Conservation (phyloP, 1,140 invertebrate genomes). For the Microplitis demolitor region DNA sequence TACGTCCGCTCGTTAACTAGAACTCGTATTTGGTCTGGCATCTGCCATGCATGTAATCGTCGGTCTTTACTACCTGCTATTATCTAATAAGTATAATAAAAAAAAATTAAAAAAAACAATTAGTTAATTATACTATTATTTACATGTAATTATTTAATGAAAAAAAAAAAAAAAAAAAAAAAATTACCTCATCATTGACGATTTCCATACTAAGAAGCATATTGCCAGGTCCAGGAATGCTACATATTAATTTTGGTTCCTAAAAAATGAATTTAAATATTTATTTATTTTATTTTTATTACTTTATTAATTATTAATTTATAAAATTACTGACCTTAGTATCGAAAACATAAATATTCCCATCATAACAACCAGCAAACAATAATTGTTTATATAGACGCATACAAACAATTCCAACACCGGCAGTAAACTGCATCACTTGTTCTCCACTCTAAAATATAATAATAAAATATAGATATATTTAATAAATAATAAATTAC, state of each 20-base stretch:
- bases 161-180: slow-evolving; percentile 7
- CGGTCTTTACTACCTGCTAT: slow-evolving; percentile 70
- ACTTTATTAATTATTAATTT: slow-evolving; percentile 17
- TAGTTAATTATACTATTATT: slow-evolving; percentile 5
- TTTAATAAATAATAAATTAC: neutral
- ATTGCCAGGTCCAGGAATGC: slow-evolving; percentile 68
- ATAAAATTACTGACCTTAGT: slow-evolving; percentile 42
- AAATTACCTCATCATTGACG: slow-evolving; percentile 65
- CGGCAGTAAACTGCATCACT: slow-evolving; percentile 63
- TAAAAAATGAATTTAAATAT: slow-evolving; percentile 34
- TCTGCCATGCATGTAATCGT: slow-evolving; percentile 65
- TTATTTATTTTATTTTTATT: neutral
- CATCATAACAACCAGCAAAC: slow-evolving; percentile 73
- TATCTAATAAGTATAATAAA: slow-evolving; percentile 60
- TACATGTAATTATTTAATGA: neutral
- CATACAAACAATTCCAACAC: slow-evolving; percentile 71
- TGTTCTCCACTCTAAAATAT: slow-evolving; percentile 64
- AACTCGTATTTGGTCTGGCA: slow-evolving; percentile 61
- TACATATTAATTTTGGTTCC: slow-evolving; percentile 62
- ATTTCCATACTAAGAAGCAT: slow-evolving; percentile 70
- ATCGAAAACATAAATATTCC: slow-evolving; percentile 72
- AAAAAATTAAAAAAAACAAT: slow-evolving; percentile 11
- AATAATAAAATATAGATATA: slow-evolving; percentile 20
- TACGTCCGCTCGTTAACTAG: slow-evolving; percentile 33
- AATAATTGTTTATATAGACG: slow-evolving; percentile 64